Evolutionary conservation across 2,113 vertebrate genomes (phyloP), one percentile per base, ranked within the genome.

Genomic region (Lethenteron reissneri): DNA sequence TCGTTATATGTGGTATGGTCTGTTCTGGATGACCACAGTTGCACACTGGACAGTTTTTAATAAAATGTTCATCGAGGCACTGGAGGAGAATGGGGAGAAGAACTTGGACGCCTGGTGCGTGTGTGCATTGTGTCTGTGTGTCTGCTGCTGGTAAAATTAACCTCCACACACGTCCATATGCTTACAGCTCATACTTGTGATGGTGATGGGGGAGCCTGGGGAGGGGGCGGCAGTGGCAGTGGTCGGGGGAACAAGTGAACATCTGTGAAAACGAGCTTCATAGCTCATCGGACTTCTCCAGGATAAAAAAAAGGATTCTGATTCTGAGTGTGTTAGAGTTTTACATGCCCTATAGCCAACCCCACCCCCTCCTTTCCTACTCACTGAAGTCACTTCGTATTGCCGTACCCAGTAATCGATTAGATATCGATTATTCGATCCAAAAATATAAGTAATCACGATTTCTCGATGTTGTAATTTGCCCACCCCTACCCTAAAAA

Each of bases 131-230:
- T 64, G 4, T 64, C 60, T 64, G 60, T 64, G 3, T 64, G 60
- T 64, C 60, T 64, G 60, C 60, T 21, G 8, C 60, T 64, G 60
- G 21, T 14, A 15, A 64, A 64, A 19, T 64, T 15, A 64, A 64
- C 60, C 60, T 64, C 14, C 21, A 64, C 8, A 64, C 21, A 64
- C 14, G 8, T 64, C 2, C 21, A 15, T 64, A 19, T 21, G 21
- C 21, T 64, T 2, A 64, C 14, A 64, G 21, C 14, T 14, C 60
- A 64, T 2, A 64, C 60, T 64, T 21, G 21, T 64, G 60, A 64
- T 64, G 60, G 60, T 64, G 60, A 64, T 15, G 60, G 60, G 14
- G 60, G 60, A 64, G 60, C 60, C 60, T 64, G 60, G 60, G 60
- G 21, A 19, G 14, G 60, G 60, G 60, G 14, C 60, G 60, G 60